Base-by-base conservation (phyloP, 2,888 invertebrate species). In the Taenaris catops region DNA sequence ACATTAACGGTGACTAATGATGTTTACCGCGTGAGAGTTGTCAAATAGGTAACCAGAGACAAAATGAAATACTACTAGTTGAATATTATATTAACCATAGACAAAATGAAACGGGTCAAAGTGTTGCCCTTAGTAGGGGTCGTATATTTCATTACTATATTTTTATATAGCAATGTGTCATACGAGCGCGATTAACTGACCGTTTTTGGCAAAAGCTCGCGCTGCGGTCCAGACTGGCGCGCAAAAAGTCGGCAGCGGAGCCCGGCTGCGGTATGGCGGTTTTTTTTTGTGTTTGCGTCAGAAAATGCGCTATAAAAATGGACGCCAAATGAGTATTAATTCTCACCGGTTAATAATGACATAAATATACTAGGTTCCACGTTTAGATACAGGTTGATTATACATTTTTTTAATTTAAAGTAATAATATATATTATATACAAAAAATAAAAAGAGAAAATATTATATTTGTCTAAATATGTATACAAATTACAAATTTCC, bases 301-400 rank as follows among this genome's bases (percentile, higher is more conserved):
- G 70, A 63, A 64, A 64, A 64, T 69, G 62, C 61, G 73, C 65
- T 69, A 67, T 70, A 72, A 79, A 81, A 79, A 73, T 72, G 75
- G 65, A 67, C 73, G 61, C 70, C 69, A 79, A 83, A 86, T 80
- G 81, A 80, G 81, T 76, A 84, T 84, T 86, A 83, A 84, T 84
- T 84, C 78, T 67, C 79, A 64, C 74, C 69, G 68, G 79, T 80
- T 86, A 86, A 86, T 86, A 84, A 84, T 86, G 86, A 86, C 86
- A 86, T 84, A 86, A 86, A 84, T 84, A 84, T 16, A 16, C 23
- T 31, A 23, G 31, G 16, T 31, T 12, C 20, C 9, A 4, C 14
- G 26, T 23, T 16, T 21, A 55, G 56, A 38, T 67, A 83, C 61
- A 74, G 80, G 72, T 32, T 69, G 81, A 43, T 44, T 47, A 35